Evolutionary conservation across 2,797 vertebrate species (phyloP).

Genomic region (Sylvilagus floridanus): DNA sequence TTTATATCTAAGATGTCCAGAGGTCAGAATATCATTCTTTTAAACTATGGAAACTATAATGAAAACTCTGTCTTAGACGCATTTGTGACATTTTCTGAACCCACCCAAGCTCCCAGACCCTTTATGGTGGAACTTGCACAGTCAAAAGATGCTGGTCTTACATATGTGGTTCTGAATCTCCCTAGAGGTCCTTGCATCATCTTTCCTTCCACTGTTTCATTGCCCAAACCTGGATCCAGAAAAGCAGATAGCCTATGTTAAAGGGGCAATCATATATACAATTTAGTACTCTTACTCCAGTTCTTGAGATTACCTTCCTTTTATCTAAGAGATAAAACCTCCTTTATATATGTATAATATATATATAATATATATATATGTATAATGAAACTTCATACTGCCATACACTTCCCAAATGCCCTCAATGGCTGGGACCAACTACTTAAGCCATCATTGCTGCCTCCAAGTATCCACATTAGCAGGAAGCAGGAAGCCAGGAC

Average conservation of each 20-base stretch:
- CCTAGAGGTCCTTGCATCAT: neutral
- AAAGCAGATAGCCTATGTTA: neutral
- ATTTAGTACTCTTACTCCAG: neutral
- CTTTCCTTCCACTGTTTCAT: neutral
- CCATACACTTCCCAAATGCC: too few relatives aligned
- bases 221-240: neutral
- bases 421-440: too few relatives aligned
- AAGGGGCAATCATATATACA: neutral
- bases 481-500: too few relatives aligned
- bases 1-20: neutral
- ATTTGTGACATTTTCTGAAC: neutral
- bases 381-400: too few relatives aligned
- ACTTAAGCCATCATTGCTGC: too few relatives aligned
- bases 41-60: neutral
- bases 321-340: too few relatives aligned
- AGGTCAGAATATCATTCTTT: neutral
- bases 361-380: too few relatives aligned
- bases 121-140: neutral
- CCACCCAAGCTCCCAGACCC: fast-evolving
- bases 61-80: neutral
- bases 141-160: neutral
- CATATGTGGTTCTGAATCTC: neutral
- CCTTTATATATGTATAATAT: too few relatives aligned
- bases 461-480: too few relatives aligned
- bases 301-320: neutral